Base-by-base conservation (phyloP, 1,140 invertebrate genomes). In the Drosophila kurseongensis region DNA sequence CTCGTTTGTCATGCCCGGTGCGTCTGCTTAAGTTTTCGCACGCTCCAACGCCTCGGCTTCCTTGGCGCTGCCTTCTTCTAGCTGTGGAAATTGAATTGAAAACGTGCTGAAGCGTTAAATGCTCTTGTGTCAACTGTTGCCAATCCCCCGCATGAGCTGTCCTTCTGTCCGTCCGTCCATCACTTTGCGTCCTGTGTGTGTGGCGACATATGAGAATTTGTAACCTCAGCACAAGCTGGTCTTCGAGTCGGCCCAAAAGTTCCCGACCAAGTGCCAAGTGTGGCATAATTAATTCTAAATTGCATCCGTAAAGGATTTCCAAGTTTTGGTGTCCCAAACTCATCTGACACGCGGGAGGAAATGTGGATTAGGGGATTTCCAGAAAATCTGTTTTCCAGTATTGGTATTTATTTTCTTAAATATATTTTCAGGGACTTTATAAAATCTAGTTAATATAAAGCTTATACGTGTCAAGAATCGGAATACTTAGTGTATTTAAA, bases 101-200 rank as follows among this genome's bases (percentile, higher is more conserved):
- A 88, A 91, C 90, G 90, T 91, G 90, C 90, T 91, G 90, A 91
- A 78, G 90, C 90, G 90, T 91, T 91, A 91, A 91, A 91, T 91
- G 86, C 85, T 91, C 80, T 75, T 84, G 90, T 91, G 90, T 91
- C 86, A 88, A 90, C 90, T 88, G 78, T 79, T 90, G 72, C 83
- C 88, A 84, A 88, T 88, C 62, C 74, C 60, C 62, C 27, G 36
- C n/a, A 38, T 51, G 42, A 13, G 42, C 32, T 61, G 40, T 27
- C 40, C 61, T 54, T 52, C 52, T 42, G 9, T 57, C 45, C 38
- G 35, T 54, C 47, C n/a, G n/a, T 42, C 40, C 45, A 14, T 48
- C 44, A 35, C 52, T 50, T 48, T 61, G 13, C 42, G 69, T 47
- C 41, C 57, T 59, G 47, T 63, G 52, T 71, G 29, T 54, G 57